Percentiles rank a stretch among this genome's conserved stretches.
These are phyloP conservation scores for Neelides sp. DNA, from an alignment of 1,140 invertebrate genomes.

Conservation along the genomic window DNA sequence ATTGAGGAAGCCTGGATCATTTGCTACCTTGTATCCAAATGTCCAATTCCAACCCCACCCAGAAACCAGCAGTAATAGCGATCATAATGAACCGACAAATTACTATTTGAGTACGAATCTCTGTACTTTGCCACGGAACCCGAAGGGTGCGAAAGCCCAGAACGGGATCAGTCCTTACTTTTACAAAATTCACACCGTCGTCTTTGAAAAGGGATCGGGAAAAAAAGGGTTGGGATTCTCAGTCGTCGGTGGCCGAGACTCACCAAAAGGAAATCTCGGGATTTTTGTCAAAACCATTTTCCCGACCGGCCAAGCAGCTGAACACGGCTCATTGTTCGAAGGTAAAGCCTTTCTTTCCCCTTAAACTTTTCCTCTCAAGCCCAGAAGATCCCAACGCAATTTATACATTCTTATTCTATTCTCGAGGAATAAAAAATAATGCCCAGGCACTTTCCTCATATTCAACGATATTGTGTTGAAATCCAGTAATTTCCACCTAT, in stretches of 20 bases:
- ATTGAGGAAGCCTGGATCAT: too few species aligned
- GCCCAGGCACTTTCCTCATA: too few species aligned
- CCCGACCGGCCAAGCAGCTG: conserved; percentile 71
- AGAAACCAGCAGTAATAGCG: too few species aligned
- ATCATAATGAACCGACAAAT: conserved; percentile 8
- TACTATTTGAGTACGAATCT: conserved; percentile 18
- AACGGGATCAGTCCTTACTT: conserved; percentile 33
- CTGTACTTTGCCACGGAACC: conserved; percentile 26
- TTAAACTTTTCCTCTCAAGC: background rate
- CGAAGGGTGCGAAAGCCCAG: conserved; percentile 1
- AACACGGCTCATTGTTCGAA: conserved; percentile 66
- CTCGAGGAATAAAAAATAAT: too few species aligned
- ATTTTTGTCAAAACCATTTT: conserved; percentile 86
- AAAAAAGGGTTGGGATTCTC: conserved; percentile 80
- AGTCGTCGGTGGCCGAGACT: conserved; percentile 78
- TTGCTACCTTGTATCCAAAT: too few species aligned
- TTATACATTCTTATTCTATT: too few species aligned
- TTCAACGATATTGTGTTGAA: background rate
- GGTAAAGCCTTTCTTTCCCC: conserved; percentile 43
- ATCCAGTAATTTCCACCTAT: too few species aligned
- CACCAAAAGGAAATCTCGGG: conserved; percentile 71
- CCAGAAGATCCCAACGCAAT: background rate
- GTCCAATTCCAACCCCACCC: too few species aligned
- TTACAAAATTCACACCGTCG: conserved; percentile 40
- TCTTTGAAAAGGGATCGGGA: conserved; percentile 67